Evolutionary conservation across 2,113 vertebrate species (phyloP).

Genomic region (Phycodurus eques): DNA sequence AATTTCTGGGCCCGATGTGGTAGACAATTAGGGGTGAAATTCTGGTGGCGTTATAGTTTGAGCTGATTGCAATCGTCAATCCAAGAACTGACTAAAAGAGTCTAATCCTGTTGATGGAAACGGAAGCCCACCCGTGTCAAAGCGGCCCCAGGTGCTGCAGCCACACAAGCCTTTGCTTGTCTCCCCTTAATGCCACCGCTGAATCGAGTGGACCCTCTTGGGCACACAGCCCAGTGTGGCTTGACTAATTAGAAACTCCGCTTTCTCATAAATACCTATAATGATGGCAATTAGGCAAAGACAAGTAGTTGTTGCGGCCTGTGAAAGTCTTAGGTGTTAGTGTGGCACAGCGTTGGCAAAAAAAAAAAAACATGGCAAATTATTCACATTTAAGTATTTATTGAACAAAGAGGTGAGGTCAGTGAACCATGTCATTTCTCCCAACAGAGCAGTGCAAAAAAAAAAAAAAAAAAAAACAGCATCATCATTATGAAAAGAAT

Average conservation of each 20-base stretch:
- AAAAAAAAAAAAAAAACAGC: too few relatives aligned
- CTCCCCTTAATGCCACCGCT: constrained; percentile 52
- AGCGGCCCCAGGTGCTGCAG: constrained; percentile 68
- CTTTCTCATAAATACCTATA: constrained; percentile 71
- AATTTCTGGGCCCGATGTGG: constrained; percentile 53
- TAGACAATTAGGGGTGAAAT: constrained; percentile 67
- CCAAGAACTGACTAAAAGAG: constrained; percentile 59
- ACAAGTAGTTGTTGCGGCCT: constrained; percentile 49
- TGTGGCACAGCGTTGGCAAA: constrained; percentile 1
- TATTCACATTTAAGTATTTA: neutral
- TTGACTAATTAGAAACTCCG: constrained; percentile 65
- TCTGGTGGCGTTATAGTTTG: constrained; percentile 60
- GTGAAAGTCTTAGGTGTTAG: constrained; percentile 37
- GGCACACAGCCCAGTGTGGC: constrained; percentile 63
- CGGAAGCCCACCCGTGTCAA: constrained; percentile 72
- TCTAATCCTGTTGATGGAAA: constrained; percentile 76
- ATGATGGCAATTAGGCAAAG: constrained; percentile 60
- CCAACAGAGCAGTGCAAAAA: too few relatives aligned
- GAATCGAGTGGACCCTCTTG: constrained; percentile 61
- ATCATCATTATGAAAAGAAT: too few relatives aligned
- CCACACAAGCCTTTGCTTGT: constrained; percentile 61
- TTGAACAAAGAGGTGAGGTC: neutral
- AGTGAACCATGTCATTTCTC: too few relatives aligned
- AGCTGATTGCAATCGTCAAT: constrained; percentile 71
- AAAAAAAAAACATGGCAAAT: neutral